Conservation (phyloP, 1,140 invertebrate species). For the Saccostrea cuccullata region DNA sequence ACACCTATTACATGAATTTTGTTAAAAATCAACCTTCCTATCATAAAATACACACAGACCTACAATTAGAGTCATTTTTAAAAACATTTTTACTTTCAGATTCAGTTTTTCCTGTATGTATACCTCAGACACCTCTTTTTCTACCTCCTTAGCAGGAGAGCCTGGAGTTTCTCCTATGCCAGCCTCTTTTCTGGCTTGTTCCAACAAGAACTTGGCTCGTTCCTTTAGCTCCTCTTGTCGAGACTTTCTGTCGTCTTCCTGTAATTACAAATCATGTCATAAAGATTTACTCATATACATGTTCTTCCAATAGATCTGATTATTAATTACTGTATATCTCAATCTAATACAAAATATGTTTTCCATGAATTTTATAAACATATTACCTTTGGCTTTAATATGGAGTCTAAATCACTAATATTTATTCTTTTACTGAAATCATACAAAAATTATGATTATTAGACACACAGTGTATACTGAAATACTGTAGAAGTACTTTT, state of each 20-base stretch:
- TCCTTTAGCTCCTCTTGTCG: slow-evolving; percentile 85
- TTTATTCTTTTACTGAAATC: slow-evolving; percentile 8
- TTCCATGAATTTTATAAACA: not conserved
- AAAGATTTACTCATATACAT: too few relatives aligned
- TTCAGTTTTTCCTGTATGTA: not conserved
- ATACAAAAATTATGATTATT: not conserved
- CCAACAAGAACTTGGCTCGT: slow-evolving; percentile 91
- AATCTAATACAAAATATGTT: not conserved
- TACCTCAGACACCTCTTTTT: slow-evolving; percentile 5
- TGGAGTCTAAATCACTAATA: not conserved
- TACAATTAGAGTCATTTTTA: too few relatives aligned
- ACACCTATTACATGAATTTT: too few relatives aligned
- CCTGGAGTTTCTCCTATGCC: slow-evolving; percentile 57
- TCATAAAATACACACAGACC: not conserved
- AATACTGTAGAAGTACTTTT: too few relatives aligned
- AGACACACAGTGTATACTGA: not conserved
- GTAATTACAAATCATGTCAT: not conserved
- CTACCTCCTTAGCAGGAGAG: slow-evolving; percentile 15
- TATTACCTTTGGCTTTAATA: not conserved
- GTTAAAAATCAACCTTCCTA: too few relatives aligned
- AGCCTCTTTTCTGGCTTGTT: slow-evolving; percentile 89
- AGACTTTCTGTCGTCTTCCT: slow-evolving; percentile 60
- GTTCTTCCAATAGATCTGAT: too few relatives aligned
- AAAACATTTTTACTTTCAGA: too few relatives aligned
- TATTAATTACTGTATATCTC: too few relatives aligned